phyloP scores from a whole-genome alignment of 2,888 invertebrate genomes.

The Drosophila putrida region DNA sequence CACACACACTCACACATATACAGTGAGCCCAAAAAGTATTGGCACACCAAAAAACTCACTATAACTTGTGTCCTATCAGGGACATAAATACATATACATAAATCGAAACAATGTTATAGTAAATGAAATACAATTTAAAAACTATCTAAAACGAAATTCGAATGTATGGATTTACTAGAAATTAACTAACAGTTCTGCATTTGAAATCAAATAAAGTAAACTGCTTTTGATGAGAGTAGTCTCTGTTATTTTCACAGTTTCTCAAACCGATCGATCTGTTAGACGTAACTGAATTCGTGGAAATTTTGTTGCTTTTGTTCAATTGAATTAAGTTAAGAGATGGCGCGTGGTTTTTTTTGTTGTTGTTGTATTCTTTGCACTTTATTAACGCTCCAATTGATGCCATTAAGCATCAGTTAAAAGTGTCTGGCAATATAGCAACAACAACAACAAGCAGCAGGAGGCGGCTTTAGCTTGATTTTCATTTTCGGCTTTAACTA shows the following conservation, averaged over 20 bases:
- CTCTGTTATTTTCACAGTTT: neutral
- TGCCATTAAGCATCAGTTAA: conserved; percentile 51
- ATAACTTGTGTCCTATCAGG: too few relatives aligned
- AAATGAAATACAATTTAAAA: too few relatives aligned
- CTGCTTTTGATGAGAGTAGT: neutral
- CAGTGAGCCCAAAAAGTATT: neutral
- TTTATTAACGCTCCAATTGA: conserved; percentile 73
- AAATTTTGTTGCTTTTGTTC: conserved; percentile 1
- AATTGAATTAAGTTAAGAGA: conserved; percentile 56
- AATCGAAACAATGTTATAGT: too few relatives aligned
- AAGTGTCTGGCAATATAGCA: conserved; percentile 9
- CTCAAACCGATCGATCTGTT: neutral
- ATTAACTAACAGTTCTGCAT: neutral
- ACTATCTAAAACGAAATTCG: too few relatives aligned
- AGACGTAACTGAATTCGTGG: conserved; percentile 6
- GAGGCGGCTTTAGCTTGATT: conserved; percentile 30
- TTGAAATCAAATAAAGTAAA: neutral
- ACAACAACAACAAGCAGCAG: conserved; percentile 13
- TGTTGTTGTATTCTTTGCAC: neutral
- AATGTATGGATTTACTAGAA: too few relatives aligned
- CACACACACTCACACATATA: neutral
- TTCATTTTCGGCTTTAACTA: conserved; percentile 19
- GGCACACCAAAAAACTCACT: neutral
- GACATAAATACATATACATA: too few relatives aligned
- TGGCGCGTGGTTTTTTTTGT: conserved; percentile 27